Percentiles rank a stretch among this genome's conserved stretches.
Conservation (phyloP, 2,113 vertebrate species). For the Ascaphus truei region DNA sequence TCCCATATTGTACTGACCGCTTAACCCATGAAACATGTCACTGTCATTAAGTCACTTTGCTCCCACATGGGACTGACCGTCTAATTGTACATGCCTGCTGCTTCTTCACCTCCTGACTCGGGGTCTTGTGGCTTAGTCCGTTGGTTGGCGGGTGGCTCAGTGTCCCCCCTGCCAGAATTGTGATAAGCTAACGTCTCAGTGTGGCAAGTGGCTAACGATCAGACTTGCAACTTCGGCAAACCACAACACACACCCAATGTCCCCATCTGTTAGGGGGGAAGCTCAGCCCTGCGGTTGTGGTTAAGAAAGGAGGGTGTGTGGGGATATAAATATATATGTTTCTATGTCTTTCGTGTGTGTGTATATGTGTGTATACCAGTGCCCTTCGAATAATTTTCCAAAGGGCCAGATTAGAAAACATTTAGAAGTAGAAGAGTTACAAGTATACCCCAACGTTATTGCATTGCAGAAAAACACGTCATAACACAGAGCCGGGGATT, state of each 20-base stretch:
- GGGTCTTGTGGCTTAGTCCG: background rate
- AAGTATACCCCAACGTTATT: no score
- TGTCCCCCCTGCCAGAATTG: background rate
- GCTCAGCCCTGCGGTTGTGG: conserved; percentile 4
- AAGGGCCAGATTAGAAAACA: no score
- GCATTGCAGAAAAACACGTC: no score
- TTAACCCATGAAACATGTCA: no score
- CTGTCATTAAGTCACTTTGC: no score
- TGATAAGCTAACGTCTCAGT: background rate
- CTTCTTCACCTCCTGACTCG: background rate
- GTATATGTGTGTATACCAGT: background rate
- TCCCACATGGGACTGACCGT: no score
- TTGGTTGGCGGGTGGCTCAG: background rate
- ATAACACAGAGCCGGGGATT: no score
- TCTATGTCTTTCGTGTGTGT: background rate
- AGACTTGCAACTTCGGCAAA: background rate
- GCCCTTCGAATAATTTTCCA: no score
- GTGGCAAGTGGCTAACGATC: background rate
- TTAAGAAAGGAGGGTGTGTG: conserved; percentile 1
- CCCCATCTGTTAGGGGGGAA: background rate
- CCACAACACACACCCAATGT: background rate
- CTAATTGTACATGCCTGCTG: background rate
- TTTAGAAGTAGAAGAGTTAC: no score
- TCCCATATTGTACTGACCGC: no score
- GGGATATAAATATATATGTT: background rate